Evolutionary conservation across 2,888 invertebrate species (phyloP), one percentile per base, ranked within the genome.

Genomic region (Papilio gigon): DNA sequence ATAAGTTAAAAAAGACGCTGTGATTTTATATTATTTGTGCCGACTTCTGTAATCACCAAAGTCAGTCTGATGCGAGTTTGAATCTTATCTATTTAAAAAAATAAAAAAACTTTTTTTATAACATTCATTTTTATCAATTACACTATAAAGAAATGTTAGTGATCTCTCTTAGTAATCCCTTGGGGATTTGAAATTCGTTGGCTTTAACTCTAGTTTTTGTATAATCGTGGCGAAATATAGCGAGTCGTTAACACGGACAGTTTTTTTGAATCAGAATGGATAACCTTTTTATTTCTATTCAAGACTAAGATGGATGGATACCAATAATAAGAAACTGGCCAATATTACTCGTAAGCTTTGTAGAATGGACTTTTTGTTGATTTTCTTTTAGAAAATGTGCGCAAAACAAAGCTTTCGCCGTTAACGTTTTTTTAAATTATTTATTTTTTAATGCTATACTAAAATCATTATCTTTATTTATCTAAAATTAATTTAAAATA

Each of bases 221-320:
- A 25, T 14, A 50, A 25, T 12, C 4, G 4, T 25, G 25, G 50
- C 50, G 9, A 25, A 22, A 47, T 25, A 14, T 40, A 14, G 14
- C 22, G 25, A 25, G 25, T 50, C 50, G 25, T 25, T 25, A 50
- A 50, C 25, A 4, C 14, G 14, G 14, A 1, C 14, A 27, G 25
- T 50, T 50, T 50, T 35, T 50, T 50, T 14, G 6, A 50, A 50
- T 50, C 6, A 14, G 0, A 27, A 25, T 27, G 27, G 27, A 25
- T 50, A 27, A 11, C 1, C n/a, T 47, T 44, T 62, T 27, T 62
- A 30, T 44, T 62, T n/a, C 12, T 2, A 17, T 62, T 20, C 20
- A 47, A 30, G 62, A 62, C 30, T 47, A 62, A 62, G 62, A 62
- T 62, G 62, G 62, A 62, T 62, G 62, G 44, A 20, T 33, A 62